Conservation (phyloP, 2,113 vertebrate genomes). For the Narcine bancroftii region DNA sequence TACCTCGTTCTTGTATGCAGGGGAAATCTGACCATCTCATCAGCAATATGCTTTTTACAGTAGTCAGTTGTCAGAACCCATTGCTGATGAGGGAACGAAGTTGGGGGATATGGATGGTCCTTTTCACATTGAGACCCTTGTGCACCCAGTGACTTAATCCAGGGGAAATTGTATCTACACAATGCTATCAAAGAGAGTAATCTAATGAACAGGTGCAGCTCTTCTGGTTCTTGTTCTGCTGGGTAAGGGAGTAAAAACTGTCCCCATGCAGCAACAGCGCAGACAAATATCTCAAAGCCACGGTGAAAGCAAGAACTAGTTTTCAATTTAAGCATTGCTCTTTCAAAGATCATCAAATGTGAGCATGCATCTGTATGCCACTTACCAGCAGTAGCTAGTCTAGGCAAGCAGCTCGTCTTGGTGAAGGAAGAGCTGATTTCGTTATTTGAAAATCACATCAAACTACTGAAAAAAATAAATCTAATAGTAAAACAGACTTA, state of each 20-base stretch:
- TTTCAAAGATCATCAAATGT: not conserved
- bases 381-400: not conserved
- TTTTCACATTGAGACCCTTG: too few relatives aligned
- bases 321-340: not conserved
- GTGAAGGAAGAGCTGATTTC: not conserved
- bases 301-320: not conserved
- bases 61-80: too few relatives aligned
- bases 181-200: not conserved
- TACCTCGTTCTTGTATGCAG: not conserved
- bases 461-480: not conserved
- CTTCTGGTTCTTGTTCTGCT: not conserved
- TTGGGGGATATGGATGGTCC: too few relatives aligned
- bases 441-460: not conserved
- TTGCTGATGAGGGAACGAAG: too few relatives aligned
- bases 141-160: not conserved
- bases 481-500: not conserved
- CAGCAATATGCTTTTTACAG: not conserved
- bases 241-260: not conserved
- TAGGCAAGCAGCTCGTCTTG: not conserved
- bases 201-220: not conserved
- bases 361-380: not conserved
- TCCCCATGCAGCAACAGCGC: not conserved
- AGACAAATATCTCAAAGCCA: not conserved
- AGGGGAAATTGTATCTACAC: not conserved
- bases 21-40: not conserved